Conservation (phyloP, 2,797 vertebrate genomes). For the Melanotaenia maccullochi region DNA sequence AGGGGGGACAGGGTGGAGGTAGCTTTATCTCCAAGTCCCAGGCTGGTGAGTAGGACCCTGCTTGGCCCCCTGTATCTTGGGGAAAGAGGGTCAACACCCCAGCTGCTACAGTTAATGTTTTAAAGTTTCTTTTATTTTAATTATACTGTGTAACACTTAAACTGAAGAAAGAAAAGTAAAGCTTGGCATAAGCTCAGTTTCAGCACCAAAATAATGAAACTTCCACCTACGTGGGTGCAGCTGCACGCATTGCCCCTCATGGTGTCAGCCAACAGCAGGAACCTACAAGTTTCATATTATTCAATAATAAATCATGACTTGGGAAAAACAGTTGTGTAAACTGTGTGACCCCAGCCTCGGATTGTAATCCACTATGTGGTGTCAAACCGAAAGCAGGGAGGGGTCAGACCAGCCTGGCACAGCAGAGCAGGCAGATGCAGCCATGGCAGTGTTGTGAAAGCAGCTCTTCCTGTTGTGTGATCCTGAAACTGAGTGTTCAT, state of each 20-base stretch:
- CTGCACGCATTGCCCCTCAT: too few species aligned
- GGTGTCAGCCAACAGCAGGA: neutral
- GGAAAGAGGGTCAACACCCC: constrained; percentile 19
- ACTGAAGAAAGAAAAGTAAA: neutral
- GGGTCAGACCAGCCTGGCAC: constrained; percentile 26
- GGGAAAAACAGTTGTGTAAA: neutral
- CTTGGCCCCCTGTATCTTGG: constrained; percentile 60
- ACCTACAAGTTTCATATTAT: neutral
- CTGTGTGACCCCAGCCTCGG: constrained; percentile 21
- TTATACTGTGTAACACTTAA: neutral
- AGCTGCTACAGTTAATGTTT: neutral
- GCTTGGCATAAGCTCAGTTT: neutral
- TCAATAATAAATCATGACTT: neutral
- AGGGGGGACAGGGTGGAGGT: constrained; percentile 23
- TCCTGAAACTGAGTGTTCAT: constrained; percentile 55
- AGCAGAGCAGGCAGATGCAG: constrained; percentile 45
- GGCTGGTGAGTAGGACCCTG: constrained; percentile 47
- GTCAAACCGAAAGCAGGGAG: constrained; percentile 24
- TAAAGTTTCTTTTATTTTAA: constrained; percentile 13
- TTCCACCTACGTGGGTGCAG: neutral
- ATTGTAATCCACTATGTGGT: constrained; percentile 50
- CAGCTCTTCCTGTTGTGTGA: constrained; percentile 78
- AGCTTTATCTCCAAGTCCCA: constrained; percentile 75
- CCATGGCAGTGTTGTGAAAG: constrained; percentile 77
- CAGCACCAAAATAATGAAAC: neutral